Percentiles rank a stretch among this genome's conserved stretches.
These are phyloP conservation scores for Oreochromis grahami DNA, from an alignment of 2,797 vertebrate species.

Conservation along the genomic window DNA sequence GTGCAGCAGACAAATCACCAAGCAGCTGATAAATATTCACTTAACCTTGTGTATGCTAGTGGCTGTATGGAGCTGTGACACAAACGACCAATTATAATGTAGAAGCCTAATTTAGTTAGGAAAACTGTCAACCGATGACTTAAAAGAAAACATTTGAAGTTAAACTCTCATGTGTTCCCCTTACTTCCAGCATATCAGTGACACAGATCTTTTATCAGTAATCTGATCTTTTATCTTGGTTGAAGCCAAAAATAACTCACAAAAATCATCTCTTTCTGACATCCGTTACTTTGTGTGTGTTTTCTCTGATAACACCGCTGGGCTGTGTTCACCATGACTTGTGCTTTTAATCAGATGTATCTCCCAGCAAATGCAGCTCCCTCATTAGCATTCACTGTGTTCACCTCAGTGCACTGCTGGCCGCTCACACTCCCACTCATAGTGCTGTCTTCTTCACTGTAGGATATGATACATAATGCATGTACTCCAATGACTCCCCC, in stretches of 20 bases:
- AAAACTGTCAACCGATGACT: background rate
- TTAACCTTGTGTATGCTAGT: background rate
- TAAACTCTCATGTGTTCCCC: background rate
- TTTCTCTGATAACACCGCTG: slow-evolving; percentile 47
- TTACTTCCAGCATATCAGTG: background rate
- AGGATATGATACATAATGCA: slow-evolving; percentile 66
- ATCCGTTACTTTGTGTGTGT: slow-evolving; percentile 23
- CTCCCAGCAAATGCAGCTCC: slow-evolving; percentile 35
- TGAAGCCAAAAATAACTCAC: slow-evolving; percentile 17
- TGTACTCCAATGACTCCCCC: slow-evolving; percentile 44
- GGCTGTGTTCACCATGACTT: slow-evolving; percentile 24
- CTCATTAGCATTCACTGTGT: slow-evolving; percentile 51
- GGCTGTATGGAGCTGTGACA: background rate
- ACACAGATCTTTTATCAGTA: slow-evolving; percentile 22
- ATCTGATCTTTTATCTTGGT: slow-evolving; percentile 54
- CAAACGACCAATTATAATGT: background rate
- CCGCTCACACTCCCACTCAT: slow-evolving; percentile 38
- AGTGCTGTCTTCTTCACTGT: slow-evolving; percentile 46
- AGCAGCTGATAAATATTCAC: background rate
- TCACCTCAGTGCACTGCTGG: slow-evolving; percentile 29
- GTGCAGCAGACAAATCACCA: background rate
- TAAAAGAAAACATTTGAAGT: background rate
- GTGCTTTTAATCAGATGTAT: slow-evolving; percentile 57
- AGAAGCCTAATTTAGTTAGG: background rate
- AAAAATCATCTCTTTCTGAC: background rate